phyloP scores from a whole-genome alignment of 2,113 vertebrate genomes.

The Odocoileus hemionus region DNA sequence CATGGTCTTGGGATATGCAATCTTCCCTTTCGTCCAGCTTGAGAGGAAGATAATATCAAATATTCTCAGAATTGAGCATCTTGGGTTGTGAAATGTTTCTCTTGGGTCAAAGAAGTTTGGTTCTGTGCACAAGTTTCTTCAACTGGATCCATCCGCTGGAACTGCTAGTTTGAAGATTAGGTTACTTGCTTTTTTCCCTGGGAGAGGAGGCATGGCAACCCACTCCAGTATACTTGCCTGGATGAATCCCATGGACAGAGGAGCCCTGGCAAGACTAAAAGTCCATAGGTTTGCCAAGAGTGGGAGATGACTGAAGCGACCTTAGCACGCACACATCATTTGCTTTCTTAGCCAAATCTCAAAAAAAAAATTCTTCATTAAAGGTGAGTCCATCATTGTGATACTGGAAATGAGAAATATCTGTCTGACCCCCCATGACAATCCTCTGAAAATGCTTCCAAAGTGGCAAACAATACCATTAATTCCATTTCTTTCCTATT shows the following conservation, averaged over 20 bases:
- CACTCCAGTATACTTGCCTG: not conserved
- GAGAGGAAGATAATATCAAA: conserved; percentile 45
- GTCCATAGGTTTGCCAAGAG: not conserved
- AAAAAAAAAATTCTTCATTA: not conserved
- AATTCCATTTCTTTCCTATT: no score
- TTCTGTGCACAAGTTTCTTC: not conserved
- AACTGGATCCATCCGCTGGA: not conserved
- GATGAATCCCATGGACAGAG: not conserved
- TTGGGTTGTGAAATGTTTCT: conserved; percentile 64
- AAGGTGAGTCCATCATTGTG: not conserved
- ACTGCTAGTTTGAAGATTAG: conserved; percentile 24
- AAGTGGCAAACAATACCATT: not conserved
- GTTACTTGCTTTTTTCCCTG: not conserved
- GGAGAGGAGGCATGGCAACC: not conserved
- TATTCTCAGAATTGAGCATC: conserved; percentile 44
- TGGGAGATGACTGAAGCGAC: not conserved
- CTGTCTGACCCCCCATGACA: not conserved
- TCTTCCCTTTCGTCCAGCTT: conserved; percentile 49
- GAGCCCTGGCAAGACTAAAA: not conserved
- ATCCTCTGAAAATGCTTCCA: not conserved
- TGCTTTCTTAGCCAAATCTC: conserved; percentile 18
- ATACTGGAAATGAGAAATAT: conserved; percentile 42
- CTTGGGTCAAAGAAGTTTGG: conserved; percentile 46
- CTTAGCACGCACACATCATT: not conserved
- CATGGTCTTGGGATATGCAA: conserved; percentile 44